Base-by-base conservation (phyloP, 2,797 vertebrate genomes). In the Microctenopoma lineatum region DNA sequence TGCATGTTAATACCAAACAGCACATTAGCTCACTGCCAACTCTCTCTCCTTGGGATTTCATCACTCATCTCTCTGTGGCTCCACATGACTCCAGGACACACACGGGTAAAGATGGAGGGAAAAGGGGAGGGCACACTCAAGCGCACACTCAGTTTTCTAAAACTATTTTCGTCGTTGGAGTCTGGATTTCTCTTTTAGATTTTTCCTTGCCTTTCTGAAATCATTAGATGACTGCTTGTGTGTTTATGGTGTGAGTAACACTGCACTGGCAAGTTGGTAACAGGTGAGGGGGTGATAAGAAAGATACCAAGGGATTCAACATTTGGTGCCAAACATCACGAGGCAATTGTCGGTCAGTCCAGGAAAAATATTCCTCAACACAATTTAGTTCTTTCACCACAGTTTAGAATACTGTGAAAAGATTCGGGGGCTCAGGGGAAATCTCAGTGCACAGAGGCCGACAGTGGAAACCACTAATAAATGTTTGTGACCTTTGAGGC, bases 1-100 rank as follows among this genome's bases (percentile, higher is more conserved):
- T 83, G 90, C 89, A 94, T 92, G 87, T 91, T 94, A 94, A 94
- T 94, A 92, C 88, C 86, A 91, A 91, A 92, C 89, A 92, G 87
- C 92, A 92, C 92, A 93, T 93, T 92, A 93, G 86, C 85, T 85
- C 75, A 81, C 48, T 51, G 89, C 87, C 85, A 75, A 70, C 68
- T 84, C 84, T 72, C 85, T 88, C 88, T 86, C 81, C 44, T 36
- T 75, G 79, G 84, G 87, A 88, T 88, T 90, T 92, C 92, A 93
- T 93, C 90, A 88, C 86, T 92, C 90, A 89, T 91, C 89, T 88
- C 86, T 85, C 75, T 27, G 58, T 58, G 72, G 73, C 64, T 70
- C 86, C 80, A 66, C 84, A 85, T 79, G 81, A 89, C 88, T 90
- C 79, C 84, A 10, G 84, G 78, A 84, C 80, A 81, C 53, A 59